These are phyloP conservation scores for Poecilia velifera DNA, from an alignment of 2,797 vertebrate species.

Conservation along the genomic window DNA sequence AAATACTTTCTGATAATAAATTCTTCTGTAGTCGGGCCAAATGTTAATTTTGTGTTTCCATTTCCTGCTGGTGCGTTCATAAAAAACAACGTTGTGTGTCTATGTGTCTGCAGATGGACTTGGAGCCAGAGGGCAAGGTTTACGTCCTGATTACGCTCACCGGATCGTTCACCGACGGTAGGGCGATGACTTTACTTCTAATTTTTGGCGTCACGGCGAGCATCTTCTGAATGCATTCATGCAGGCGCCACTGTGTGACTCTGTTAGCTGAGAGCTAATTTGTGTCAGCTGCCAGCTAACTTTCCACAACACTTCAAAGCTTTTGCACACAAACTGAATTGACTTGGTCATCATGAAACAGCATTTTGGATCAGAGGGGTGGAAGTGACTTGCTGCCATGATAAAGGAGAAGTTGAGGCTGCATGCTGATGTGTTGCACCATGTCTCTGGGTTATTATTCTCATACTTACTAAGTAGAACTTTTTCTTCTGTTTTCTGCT, in stretches of 20 bases:
- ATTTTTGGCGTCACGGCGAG: background rate
- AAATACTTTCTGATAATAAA: background rate
- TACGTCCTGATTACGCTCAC: constrained; percentile 88
- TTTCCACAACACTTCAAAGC: background rate
- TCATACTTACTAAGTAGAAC: background rate
- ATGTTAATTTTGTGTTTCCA: background rate
- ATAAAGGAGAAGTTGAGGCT: constrained; percentile 28
- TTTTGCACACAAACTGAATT: background rate
- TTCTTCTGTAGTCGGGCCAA: background rate
- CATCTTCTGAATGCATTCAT: background rate
- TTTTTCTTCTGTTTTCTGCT: background rate
- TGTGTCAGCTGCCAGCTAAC: background rate
- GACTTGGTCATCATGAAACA: background rate
- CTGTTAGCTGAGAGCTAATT: background rate
- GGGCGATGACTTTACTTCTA: constrained; percentile 45
- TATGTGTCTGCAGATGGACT: constrained; percentile 86
- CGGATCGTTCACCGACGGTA: constrained; percentile 93
- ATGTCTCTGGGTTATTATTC: background rate
- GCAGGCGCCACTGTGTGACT: background rate
- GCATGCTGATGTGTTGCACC: background rate
- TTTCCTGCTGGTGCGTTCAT: background rate
- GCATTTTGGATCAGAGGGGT: background rate
- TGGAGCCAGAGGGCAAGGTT: constrained; percentile 97
- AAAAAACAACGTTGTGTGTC: constrained; percentile 19
- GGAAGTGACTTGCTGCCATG: constrained; percentile 14